phyloP scores from a whole-genome alignment of 1,140 invertebrate species.

The Penaeus japonicus region DNA sequence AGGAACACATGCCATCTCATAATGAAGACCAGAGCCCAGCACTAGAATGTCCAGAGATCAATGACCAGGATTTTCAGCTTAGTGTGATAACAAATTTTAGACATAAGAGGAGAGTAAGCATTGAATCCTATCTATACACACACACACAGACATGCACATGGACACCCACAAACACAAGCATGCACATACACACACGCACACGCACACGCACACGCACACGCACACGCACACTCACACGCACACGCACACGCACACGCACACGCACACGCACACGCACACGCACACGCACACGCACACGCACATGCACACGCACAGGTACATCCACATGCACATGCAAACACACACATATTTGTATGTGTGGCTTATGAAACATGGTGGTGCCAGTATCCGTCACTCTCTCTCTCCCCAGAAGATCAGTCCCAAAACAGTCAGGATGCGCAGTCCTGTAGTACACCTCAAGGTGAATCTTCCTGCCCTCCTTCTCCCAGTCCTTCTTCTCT shows the following conservation, averaged over 20 bases:
- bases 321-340: neutral
- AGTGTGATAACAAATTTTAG: too few relatives aligned
- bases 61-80: too few relatives aligned
- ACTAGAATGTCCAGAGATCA: too few relatives aligned
- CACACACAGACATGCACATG: neutral
- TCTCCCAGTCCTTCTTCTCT: conserved; percentile 26
- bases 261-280: neutral
- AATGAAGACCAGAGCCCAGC: too few relatives aligned
- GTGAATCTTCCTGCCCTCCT: conserved; percentile 40
- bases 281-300: neutral
- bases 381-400: conserved; percentile 9
- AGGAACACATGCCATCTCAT: too few relatives aligned
- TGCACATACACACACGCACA: too few relatives aligned
- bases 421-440: conserved; percentile 43
- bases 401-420: conserved; percentile 57
- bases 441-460: conserved; percentile 44
- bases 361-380: neutral
- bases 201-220: too few relatives aligned
- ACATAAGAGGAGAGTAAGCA: too few relatives aligned
- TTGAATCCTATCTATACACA: too few relatives aligned
- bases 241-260: neutral
- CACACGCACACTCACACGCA: neutral
- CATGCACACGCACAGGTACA: neutral
- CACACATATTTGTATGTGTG: neutral
- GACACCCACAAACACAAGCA: too few relatives aligned